Evolutionary conservation across 2,113 vertebrate genomes (phyloP).

Genomic region (Aegotheles bennettii): DNA sequence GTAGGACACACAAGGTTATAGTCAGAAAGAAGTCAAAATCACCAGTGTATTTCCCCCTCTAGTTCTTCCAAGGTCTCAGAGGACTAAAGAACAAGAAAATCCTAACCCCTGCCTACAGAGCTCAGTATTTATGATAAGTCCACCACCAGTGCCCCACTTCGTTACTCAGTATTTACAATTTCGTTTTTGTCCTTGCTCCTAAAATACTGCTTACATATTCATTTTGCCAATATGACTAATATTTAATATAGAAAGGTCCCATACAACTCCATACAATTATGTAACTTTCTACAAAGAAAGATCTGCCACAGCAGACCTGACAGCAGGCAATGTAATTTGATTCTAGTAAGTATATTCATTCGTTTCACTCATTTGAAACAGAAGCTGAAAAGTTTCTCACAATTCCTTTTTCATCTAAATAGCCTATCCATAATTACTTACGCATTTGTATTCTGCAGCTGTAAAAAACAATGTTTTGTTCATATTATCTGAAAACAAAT

Average conservation of each 20-base stretch:
- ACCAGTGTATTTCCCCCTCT: background rate
- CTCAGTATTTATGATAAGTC: background rate
- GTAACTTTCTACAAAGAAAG: background rate
- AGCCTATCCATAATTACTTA: background rate
- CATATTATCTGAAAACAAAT: background rate
- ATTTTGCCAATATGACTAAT: background rate
- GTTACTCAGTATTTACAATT: background rate
- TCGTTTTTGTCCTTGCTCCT: background rate
- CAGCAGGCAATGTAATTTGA: background rate
- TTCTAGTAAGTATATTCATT: background rate
- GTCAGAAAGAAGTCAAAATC: background rate
- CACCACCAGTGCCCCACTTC: background rate
- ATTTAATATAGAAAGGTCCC: background rate
- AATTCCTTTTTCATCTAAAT: background rate
- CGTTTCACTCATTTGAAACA: background rate
- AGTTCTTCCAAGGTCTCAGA: background rate
- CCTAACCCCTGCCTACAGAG: background rate
- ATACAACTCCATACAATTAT: background rate
- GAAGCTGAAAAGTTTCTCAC: background rate
- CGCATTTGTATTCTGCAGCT: background rate
- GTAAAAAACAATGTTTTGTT: background rate
- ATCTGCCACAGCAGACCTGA: background rate
- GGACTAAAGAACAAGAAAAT: background rate
- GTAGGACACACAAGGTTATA: accelerated
- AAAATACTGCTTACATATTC: background rate